These are phyloP conservation scores for Columba janthina DNA, from an alignment of 2,113 vertebrate genomes.

Conservation along the genomic window DNA sequence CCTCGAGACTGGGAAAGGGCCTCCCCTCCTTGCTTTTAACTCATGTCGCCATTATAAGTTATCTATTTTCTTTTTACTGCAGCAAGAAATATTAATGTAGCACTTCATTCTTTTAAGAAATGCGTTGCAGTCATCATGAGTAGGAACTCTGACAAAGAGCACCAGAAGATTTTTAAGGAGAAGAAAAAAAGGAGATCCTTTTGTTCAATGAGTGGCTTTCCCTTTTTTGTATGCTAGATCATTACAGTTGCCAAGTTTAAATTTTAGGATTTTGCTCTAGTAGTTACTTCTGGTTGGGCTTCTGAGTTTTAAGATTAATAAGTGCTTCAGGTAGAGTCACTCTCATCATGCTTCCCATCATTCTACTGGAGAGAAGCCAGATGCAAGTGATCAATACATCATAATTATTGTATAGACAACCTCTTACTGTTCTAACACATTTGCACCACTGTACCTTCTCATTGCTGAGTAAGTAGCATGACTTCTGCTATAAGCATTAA, in stretches of 20 bases:
- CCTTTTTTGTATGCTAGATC: neutral
- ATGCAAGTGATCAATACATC: accelerated
- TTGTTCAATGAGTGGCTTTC: neutral
- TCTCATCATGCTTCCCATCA: neutral
- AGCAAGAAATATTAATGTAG: neutral
- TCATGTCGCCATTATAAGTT: neutral
- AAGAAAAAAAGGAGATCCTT: accelerated
- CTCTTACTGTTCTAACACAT: neutral
- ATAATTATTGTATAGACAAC: neutral
- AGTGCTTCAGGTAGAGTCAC: neutral
- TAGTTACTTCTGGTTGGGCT: neutral
- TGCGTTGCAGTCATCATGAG: neutral
- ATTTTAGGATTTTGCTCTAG: neutral
- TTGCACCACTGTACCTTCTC: neutral
- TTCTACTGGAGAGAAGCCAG: neutral
- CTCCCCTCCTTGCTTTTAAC: neutral
- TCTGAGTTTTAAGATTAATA: neutral
- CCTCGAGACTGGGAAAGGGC: neutral
- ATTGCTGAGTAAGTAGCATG: neutral
- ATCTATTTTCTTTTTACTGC: neutral
- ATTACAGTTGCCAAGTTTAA: neutral
- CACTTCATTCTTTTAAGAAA: neutral
- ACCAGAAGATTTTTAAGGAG: neutral
- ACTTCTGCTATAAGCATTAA: neutral
- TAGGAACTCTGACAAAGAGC: neutral